These are phyloP conservation scores for Trididemnum clinides DNA, from an alignment of 23 tunicate genomes.

Conservation along the genomic window DNA sequence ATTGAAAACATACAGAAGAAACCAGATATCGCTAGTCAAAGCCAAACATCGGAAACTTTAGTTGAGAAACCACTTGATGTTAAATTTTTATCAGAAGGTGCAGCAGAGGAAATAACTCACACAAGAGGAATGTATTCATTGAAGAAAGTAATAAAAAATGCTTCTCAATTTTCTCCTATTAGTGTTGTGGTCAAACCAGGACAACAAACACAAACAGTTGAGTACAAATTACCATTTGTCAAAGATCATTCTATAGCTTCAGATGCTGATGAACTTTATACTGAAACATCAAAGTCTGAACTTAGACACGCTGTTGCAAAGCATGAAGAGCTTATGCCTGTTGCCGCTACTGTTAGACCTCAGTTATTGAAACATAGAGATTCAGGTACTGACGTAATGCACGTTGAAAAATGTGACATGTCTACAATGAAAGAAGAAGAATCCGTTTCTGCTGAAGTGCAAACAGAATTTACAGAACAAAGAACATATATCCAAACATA, in stretches of 20 bases:
- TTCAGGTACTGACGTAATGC: not conserved
- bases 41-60: not conserved
- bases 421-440: not conserved
- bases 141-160: not conserved
- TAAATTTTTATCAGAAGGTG: not conserved
- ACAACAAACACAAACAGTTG: not conserved
- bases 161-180: not conserved
- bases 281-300: not conserved
- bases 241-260: conserved; percentile 4
- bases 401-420: not conserved
- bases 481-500: not conserved
- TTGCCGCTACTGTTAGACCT: not conserved
- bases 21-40: not conserved
- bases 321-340: not conserved
- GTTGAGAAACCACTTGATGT: not conserved
- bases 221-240: not conserved
- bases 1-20: not conserved
- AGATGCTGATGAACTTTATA: too few species aligned
- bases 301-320: not conserved
- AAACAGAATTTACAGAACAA: not conserved
- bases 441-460: not conserved
- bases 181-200: conserved; percentile 24
- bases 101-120: not conserved
- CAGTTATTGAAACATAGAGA: not conserved
- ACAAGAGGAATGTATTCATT: conserved; percentile 12